Base-by-base conservation (phyloP, 2,113 vertebrate species). In the Pteronura brasiliensis region DNA sequence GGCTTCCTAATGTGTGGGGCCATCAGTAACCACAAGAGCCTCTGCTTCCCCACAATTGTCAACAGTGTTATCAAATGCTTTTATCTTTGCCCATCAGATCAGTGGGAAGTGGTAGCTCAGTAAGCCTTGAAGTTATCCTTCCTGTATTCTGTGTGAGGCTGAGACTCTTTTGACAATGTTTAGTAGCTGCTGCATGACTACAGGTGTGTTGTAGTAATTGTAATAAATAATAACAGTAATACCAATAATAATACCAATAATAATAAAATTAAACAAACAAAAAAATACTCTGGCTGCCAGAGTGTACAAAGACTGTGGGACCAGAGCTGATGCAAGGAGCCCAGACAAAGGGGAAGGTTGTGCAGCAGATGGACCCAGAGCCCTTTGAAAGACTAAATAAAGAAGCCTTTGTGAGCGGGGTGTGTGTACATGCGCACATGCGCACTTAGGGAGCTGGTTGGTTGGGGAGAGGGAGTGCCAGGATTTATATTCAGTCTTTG, bases 321-420 rank as follows among this genome's bases (percentile, higher is more conserved):
- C 49, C n/a, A 27, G 36, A 52, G 57, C 0, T 3, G 88, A 31
- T 21, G 49, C 55, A 4, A 11, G 7, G 7, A 79, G 85, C 71
- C 49, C 67, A 39, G 76, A 23, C 20, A 31, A 59, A 77, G 63
- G 29, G 34, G 74, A 69, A 27, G 29, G 57, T 23, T 72, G 42
- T 2, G 44, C 31, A 17, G 82, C 95, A 79, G 88, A 93, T 88
- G 92, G 93, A 47, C 69, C 12, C 3, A 18, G 49, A 47, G 79
- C 79, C 65, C 1, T 55, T 31, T 20, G 42, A 63, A 61, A 94
- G 52, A 31, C 65, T 31, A 57, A 79, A 96, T 42, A 96, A 89
- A 95, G 88, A 52, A 72, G 87, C 1, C 71, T 95, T 94, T 98
- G 95, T 91, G 49, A 93, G 42, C 1, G 4, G 11, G 8, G 21